Evolutionary conservation across 2,888 invertebrate genomes (phyloP).

Genomic region (Torymus aiolomorphi): DNA sequence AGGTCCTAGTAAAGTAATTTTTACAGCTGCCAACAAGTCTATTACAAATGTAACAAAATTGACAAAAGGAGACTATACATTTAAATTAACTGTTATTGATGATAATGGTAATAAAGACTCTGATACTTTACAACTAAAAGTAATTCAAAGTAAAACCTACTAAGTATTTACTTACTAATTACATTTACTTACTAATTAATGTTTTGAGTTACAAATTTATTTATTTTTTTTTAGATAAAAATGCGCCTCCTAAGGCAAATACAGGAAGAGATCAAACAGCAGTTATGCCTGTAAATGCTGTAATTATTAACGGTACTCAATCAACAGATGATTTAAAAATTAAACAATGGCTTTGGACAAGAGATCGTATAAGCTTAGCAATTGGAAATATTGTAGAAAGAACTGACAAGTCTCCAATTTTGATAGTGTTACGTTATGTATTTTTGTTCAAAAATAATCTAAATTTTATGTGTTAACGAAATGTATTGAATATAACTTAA

Average conservation of each 20-base stretch:
- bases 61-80: conserved; percentile 89
- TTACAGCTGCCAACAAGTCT: conserved; percentile 79
- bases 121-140: conserved; percentile 84
- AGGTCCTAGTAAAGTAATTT: conserved; percentile 77
- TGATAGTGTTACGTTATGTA: conserved; percentile 84
- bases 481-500: no score
- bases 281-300: conserved; percentile 84
- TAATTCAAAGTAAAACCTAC: conserved; percentile 86
- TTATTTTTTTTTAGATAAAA: conserved; percentile 84
- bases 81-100: conserved; percentile 89
- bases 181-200: no score
- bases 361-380: conserved; percentile 87
- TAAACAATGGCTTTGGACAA: conserved; percentile 88
- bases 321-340: conserved; percentile 93
- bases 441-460: no score
- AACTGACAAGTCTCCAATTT: conserved; percentile 86
- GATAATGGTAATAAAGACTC: conserved; percentile 89
- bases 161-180: not conserved
- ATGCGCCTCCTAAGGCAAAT: conserved; percentile 91
- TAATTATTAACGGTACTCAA: conserved; percentile 88
- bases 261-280: conserved; percentile 91
- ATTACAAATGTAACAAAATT: conserved; percentile 87
- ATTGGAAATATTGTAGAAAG: conserved; percentile 88
- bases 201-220: conserved; percentile 30
- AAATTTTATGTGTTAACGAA: no score